Percentiles rank a stretch among this genome's conserved stretches.
Evolutionary conservation across 35 echinoderm and acorn worm genomes (phyloP).

Genomic region (Nesometra sesokonis): DNA sequence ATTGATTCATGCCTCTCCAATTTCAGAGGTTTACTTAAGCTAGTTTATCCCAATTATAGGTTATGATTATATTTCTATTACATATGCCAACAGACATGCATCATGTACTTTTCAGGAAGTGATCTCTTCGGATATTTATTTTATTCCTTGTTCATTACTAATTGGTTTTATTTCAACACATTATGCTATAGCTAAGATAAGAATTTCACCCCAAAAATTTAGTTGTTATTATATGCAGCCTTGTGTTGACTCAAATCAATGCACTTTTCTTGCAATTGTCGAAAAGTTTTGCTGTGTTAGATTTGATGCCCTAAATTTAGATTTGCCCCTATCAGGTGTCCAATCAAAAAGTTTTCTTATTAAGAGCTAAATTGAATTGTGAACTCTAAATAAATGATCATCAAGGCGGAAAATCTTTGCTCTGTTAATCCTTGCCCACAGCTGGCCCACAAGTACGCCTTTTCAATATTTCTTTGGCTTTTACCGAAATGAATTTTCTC

Average conservation of each 20-base stretch:
- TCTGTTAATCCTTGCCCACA: not conserved
- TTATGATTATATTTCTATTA: not conserved
- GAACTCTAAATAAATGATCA: not conserved
- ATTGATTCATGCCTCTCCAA: too few species aligned
- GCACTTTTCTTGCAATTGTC: not conserved
- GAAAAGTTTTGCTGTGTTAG: not conserved
- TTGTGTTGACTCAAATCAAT: not conserved
- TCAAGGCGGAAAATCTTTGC: not conserved
- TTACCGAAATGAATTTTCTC: not conserved
- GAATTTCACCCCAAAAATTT: not conserved
- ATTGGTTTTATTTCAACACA: not conserved
- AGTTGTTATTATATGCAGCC: not conserved
- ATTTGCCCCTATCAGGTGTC: not conserved
- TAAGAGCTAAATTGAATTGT: not conserved
- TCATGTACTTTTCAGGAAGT: not conserved
- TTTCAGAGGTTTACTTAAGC: too few species aligned
- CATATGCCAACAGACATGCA: not conserved
- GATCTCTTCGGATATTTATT: not conserved
- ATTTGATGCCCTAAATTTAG: not conserved
- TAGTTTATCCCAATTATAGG: too few species aligned
- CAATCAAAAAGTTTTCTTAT: not conserved
- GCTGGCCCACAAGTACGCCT: not conserved
- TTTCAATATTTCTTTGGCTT: not conserved
- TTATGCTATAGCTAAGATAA: not conserved
- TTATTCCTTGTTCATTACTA: not conserved